Evolutionary conservation across 2,113 vertebrate genomes (phyloP).

Genomic region (Mionectes macconnelli): DNA sequence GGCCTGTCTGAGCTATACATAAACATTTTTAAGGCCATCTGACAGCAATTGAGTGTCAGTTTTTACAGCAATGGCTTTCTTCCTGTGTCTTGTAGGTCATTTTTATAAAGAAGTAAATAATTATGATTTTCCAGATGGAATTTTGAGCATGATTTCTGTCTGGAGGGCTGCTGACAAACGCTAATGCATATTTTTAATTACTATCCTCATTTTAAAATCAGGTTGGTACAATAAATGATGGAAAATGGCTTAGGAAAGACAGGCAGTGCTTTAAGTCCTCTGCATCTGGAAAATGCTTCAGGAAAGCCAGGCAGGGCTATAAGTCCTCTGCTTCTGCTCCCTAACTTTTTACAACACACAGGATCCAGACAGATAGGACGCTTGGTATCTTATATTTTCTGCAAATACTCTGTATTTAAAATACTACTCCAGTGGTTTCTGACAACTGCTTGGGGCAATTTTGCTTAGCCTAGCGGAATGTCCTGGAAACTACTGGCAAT

Average conservation of each 20-base stretch:
- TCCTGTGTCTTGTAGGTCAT: neutral
- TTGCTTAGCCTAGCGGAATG: conserved; percentile 94
- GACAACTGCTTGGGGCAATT: conserved; percentile 86
- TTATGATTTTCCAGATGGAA: neutral
- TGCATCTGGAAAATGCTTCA: neutral
- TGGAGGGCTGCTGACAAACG: neutral
- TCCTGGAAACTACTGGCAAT: conserved; percentile 94
- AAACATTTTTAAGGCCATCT: neutral
- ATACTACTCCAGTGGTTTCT: conserved; percentile 80
- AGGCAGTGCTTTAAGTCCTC: neutral
- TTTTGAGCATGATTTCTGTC: neutral
- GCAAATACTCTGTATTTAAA: conserved; percentile 75
- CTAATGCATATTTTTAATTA: neutral
- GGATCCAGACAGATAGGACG: neutral
- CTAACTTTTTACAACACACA: neutral
- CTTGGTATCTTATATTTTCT: conserved; percentile 69
- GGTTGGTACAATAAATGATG: neutral
- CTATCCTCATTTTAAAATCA: neutral
- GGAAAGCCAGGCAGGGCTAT: neutral
- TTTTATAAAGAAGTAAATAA: neutral
- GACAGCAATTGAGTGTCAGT: neutral
- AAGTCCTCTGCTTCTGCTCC: neutral
- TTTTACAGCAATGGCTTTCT: neutral
- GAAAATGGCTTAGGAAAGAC: neutral
- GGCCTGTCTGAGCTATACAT: neutral